phyloP scores from a whole-genome alignment of 2,888 invertebrate genomes.

The Aproaerema taeniolella region DNA sequence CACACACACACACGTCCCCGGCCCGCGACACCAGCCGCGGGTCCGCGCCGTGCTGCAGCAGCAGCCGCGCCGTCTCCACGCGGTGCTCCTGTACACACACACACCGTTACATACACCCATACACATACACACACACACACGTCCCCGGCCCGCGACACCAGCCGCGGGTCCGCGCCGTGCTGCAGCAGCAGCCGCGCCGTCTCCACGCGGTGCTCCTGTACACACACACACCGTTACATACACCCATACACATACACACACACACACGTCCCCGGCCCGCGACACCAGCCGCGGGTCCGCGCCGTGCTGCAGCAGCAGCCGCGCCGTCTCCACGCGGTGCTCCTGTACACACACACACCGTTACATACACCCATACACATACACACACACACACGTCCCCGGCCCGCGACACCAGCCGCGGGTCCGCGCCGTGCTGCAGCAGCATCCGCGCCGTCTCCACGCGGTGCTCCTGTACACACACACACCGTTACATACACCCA shows the following conservation, averaged over 20 bases:
- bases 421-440: constrained; percentile 78
- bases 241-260: too few relatives aligned
- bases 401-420: constrained; percentile 86
- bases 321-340: constrained; percentile 81
- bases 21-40: constrained; percentile 85
- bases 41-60: constrained; percentile 89
- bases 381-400: constrained; percentile 93
- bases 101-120: too few relatives aligned
- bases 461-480: constrained; percentile 71
- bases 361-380: too few relatives aligned
- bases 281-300: constrained; percentile 86
- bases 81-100: constrained; percentile 79
- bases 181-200: constrained; percentile 88
- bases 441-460: constrained; percentile 85
- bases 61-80: constrained; percentile 88
- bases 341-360: constrained; percentile 57
- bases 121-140: too few relatives aligned
- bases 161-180: constrained; percentile 87
- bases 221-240: neutral
- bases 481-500: too few relatives aligned
- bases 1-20: too few relatives aligned
- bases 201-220: constrained; percentile 86
- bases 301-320: constrained; percentile 80
- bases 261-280: constrained; percentile 90
- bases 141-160: constrained; percentile 88